Base-by-base conservation (phyloP, 2,113 vertebrate genomes). In the Lepisosteus osseus region DNA sequence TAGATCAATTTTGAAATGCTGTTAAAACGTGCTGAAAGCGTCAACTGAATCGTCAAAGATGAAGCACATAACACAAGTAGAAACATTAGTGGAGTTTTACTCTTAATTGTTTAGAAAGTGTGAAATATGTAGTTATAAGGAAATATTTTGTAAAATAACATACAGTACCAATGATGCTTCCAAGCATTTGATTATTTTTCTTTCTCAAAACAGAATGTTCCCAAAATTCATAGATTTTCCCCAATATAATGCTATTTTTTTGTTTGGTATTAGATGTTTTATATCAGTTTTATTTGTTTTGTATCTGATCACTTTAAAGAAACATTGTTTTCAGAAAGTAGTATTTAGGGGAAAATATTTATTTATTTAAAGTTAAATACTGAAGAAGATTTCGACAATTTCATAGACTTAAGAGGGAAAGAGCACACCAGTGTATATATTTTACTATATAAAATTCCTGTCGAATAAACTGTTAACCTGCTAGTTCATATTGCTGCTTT, bases 401-500 rank as follows among this genome's bases (percentile, higher is more conserved):
- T 29, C 54, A 64, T 57, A 61, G n/a, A 68, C 40, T n/a, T 45
- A 44, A 29, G 54, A 40, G 29, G 45, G 15, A 55, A 64, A 59
- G 47, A 54, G 68, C 54, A 66, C 17, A 45, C 47, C 7, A 41
- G 17, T 68, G 64, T 75, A 67, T 55, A 66, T 75, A 75, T 68
- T 67, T 67, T 66, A 69, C 9, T 42, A 9, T 41, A 15, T 29
- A 54, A 42, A 56, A 74, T 3, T 67, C 12, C 40, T 71, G 61
- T 67, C 67, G 45, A 66, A 15, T 61, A 57, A 61, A 71, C 13
- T 13, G 56, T 57, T 57, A 40, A 15, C 69, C 61, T 67, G 68
- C 56, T 71, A 74, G 41, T 62, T 75, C 56, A 56, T 66, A 66
- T 67, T 65, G 61, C 54, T 67, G 61, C 68, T 57, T 65, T 75